Evolutionary conservation across 2,797 vertebrate genomes (phyloP).

Genomic region (Cynopterus sphinx): DNA sequence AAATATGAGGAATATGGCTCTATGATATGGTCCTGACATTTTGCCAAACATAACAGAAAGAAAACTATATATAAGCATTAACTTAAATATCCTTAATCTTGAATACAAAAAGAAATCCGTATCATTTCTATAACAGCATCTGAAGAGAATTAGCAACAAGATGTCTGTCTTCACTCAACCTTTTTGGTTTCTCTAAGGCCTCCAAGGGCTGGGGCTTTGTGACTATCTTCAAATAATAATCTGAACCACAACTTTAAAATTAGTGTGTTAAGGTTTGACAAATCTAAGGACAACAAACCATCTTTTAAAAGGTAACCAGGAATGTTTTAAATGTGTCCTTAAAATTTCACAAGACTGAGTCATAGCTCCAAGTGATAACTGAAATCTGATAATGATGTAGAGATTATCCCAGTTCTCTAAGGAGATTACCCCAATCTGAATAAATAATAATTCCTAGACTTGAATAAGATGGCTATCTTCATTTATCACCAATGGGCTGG

Average conservation of each 20-base stretch:
- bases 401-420: constrained; percentile 3
- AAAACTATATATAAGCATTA: not conserved
- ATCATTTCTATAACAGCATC: not conserved
- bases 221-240: not conserved
- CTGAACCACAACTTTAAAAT: not conserved
- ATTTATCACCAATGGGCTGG: not conserved
- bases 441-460: not conserved
- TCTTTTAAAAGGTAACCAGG: not conserved
- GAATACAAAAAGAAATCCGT: not conserved
- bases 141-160: not conserved
- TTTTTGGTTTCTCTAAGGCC: not conserved
- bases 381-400: not conserved
- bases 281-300: not conserved
- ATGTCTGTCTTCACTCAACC: not conserved
- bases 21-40: not conserved
- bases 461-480: not conserved
- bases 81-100: constrained; percentile 17
- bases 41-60: not conserved
- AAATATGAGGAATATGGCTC: not conserved
- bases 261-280: not conserved
- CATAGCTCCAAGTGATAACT: constrained; percentile 10
- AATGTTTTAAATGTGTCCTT: not conserved
- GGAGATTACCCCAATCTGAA: not conserved
- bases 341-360: constrained; percentile 45
- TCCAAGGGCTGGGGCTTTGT: not conserved